phyloP scores from a whole-genome alignment of 2,888 invertebrate species.

The Nemurella pictetii region DNA sequence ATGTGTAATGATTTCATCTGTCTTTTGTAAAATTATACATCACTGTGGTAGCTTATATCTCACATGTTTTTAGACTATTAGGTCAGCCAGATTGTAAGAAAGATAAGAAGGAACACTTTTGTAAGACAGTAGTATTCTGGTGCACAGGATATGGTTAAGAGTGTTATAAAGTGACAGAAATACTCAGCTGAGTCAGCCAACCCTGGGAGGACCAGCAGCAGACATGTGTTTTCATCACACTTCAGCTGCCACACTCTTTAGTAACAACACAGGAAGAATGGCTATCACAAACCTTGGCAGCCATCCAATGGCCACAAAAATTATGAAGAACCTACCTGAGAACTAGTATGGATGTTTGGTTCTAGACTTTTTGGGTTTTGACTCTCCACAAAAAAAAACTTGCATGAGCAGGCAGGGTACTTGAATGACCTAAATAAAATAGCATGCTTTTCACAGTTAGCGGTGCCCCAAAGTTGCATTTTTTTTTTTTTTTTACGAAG shows the following conservation, averaged over 20 bases:
- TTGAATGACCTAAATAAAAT: too few species aligned
- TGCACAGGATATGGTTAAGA: slow-evolving; percentile 13
- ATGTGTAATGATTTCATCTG: too few species aligned
- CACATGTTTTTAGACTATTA: neutral
- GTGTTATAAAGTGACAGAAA: slow-evolving; percentile 36
- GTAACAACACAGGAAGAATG: slow-evolving; percentile 17
- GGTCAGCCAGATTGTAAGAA: neutral
- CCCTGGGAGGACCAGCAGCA: slow-evolving; percentile 4
- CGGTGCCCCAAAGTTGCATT: too few species aligned
- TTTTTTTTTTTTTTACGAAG: too few species aligned
- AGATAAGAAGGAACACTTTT: neutral
- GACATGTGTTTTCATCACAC: slow-evolving; percentile 5
- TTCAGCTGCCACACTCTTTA: neutral
- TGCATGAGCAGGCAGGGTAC: too few species aligned
- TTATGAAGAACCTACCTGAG: too few species aligned
- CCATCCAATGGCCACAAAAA: neutral
- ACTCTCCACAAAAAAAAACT: too few species aligned
- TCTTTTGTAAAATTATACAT: too few species aligned
- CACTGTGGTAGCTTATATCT: too few species aligned
- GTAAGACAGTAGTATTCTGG: neutral
- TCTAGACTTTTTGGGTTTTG: too few species aligned
- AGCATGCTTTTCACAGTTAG: too few species aligned
- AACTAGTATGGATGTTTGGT: too few species aligned
- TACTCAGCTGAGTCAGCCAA: slow-evolving; percentile 37
- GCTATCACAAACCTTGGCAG: neutral